Percentiles rank a stretch among this genome's conserved stretches.
phyloP scores from a whole-genome alignment of 2,888 invertebrate genomes.

The Ormia ochracea region DNA sequence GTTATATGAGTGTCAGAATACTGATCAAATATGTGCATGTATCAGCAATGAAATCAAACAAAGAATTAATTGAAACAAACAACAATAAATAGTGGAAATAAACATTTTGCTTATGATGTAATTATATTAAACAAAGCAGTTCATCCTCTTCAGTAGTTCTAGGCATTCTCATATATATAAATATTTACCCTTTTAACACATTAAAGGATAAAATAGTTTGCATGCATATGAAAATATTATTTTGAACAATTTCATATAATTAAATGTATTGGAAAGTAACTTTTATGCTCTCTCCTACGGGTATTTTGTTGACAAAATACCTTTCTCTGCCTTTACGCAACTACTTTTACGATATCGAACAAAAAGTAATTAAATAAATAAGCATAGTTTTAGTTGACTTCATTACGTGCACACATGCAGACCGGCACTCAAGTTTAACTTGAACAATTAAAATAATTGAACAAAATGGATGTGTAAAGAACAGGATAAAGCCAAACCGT shows the following conservation, averaged over 20 bases:
- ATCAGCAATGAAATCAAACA: too few species aligned
- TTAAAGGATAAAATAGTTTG: too few species aligned
- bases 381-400: neutral
- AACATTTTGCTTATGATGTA: too few species aligned
- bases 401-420: neutral
- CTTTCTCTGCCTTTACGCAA: neutral
- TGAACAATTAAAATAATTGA: neutral
- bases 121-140: too few species aligned
- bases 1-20: too few species aligned
- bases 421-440: neutral
- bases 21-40: too few species aligned
- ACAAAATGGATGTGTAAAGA: neutral
- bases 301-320: neutral
- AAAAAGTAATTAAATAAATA: neutral
- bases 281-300: neutral
- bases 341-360: neutral
- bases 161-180: too few species aligned
- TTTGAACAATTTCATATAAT: neutral
- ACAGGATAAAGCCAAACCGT: neutral
- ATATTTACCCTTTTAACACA: too few species aligned
- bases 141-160: too few species aligned
- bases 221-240: neutral
- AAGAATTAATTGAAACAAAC: too few species aligned
- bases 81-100: too few species aligned
- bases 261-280: neutral